phyloP scores from a whole-genome alignment of 2,797 vertebrate species.

The Argyrosomus regius region DNA sequence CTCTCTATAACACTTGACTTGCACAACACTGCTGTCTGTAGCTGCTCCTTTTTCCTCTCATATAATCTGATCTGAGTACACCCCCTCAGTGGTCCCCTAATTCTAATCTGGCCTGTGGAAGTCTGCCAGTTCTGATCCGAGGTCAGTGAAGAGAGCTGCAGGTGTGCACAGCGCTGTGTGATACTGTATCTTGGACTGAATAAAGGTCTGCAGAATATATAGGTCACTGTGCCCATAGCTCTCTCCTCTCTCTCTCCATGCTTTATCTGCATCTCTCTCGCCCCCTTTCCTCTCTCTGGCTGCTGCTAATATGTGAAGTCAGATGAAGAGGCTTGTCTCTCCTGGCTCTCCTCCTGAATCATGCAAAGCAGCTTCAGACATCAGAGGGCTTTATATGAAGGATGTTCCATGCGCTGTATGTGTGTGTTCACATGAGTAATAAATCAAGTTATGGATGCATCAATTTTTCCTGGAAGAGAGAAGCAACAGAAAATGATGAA shows the following conservation, averaged over 20 bases:
- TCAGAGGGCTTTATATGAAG: conserved; percentile 67
- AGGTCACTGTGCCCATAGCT: conserved; percentile 80
- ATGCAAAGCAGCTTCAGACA: conserved; percentile 75
- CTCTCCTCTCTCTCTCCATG: conserved; percentile 9
- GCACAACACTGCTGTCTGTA: not conserved
- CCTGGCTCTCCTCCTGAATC: conserved; percentile 71
- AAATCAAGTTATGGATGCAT: conserved; percentile 21
- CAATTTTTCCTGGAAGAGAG: conserved; percentile 7
- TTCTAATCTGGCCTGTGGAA: conserved; percentile 37
- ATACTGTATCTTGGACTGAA: conserved; percentile 47
- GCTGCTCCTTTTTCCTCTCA: conserved; percentile 6
- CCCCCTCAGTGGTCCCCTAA: conserved; percentile 17
- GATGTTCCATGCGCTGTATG: conserved; percentile 12
- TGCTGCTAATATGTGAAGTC: conserved; percentile 74
- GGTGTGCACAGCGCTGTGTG: conserved; percentile 39
- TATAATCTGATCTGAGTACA: conserved; percentile 27
- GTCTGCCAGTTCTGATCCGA: conserved; percentile 44
- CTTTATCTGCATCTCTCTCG: conserved; percentile 46
- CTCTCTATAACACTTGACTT: not conserved
- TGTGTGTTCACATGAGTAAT: conserved; percentile 18
- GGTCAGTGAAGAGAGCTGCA: conserved; percentile 63
- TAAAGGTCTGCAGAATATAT: conserved; percentile 62
- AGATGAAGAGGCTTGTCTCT: conserved; percentile 71
- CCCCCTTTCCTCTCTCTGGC: conserved; percentile 44
- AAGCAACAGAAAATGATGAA: conserved; percentile 12